These are phyloP conservation scores for Selene dorsalis DNA, from an alignment of 2,797 vertebrate species.

Conservation along the genomic window DNA sequence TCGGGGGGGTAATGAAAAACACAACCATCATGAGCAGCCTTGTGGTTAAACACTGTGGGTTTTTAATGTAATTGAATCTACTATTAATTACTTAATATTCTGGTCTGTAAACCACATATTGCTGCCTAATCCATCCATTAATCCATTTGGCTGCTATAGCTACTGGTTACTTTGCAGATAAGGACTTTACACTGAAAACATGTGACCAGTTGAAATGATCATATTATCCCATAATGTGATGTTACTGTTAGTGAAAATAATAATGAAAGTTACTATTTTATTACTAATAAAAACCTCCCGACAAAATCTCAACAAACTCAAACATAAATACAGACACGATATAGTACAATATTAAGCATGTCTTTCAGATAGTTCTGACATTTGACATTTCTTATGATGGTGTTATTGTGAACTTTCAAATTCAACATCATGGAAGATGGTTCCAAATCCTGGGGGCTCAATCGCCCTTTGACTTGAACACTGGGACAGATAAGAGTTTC, in stretches of 20 bases:
- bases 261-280: too few relatives aligned
- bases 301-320: too few relatives aligned
- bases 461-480: not conserved
- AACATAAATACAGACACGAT: too few relatives aligned
- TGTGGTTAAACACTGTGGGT: constrained; percentile 19
- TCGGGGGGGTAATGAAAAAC: constrained; percentile 9
- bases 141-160: not conserved
- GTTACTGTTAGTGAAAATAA: too few relatives aligned
- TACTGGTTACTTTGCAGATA: not conserved
- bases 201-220: not conserved
- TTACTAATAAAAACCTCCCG: too few relatives aligned
- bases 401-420: not conserved
- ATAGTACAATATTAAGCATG: too few relatives aligned
- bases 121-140: constrained; percentile 24
- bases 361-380: not conserved
- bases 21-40: constrained; percentile 18
- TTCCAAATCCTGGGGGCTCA: not conserved
- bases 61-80: constrained; percentile 32
- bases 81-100: constrained; percentile 25
- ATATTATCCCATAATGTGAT: not conserved
- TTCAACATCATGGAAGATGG: not conserved
- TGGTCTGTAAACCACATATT: constrained; percentile 31
- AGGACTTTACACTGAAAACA: not conserved
- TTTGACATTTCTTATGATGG: not conserved
- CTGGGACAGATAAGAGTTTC: constrained; percentile 5